These are phyloP conservation scores for Plecotus auritus DNA, from an alignment of 2,113 vertebrate genomes.

Conservation along the genomic window DNA sequence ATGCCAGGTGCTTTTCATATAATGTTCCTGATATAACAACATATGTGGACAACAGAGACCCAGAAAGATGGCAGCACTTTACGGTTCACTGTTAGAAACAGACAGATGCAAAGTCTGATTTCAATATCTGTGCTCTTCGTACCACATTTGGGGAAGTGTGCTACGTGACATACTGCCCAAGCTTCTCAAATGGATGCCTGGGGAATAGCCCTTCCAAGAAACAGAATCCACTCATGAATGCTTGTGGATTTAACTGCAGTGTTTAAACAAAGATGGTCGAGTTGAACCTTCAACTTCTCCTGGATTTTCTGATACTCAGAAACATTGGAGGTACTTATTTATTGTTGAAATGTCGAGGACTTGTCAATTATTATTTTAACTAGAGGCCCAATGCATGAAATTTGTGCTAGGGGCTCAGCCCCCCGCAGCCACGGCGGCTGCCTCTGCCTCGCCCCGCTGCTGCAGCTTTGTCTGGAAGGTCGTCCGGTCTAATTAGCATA, in stretches of 20 bases:
- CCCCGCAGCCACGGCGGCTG: no score
- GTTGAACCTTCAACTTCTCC: not conserved
- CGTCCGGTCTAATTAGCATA: no score
- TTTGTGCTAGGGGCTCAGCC: no score
- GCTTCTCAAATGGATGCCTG: not conserved
- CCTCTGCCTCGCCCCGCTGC: no score
- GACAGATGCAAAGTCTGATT: not conserved
- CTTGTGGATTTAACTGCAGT: not conserved
- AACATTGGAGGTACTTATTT: not conserved
- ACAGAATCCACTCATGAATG: not conserved
- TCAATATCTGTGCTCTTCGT: not conserved
- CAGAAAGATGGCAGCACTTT: not conserved
- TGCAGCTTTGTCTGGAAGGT: no score
- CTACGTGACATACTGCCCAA: not conserved
- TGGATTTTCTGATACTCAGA: not conserved
- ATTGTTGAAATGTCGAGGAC: slow-evolving; percentile 6
- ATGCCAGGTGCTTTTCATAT: not conserved
- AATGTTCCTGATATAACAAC: not conserved
- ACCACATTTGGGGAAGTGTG: not conserved
- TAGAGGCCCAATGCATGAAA: no score
- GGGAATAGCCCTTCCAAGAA: not conserved
- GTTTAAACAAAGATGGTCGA: not conserved
- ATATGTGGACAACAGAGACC: not conserved
- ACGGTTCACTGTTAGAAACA: not conserved
- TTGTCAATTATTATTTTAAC: not conserved